phyloP scores from a whole-genome alignment of 2,888 invertebrate species.

The Tigriopus californicus region DNA sequence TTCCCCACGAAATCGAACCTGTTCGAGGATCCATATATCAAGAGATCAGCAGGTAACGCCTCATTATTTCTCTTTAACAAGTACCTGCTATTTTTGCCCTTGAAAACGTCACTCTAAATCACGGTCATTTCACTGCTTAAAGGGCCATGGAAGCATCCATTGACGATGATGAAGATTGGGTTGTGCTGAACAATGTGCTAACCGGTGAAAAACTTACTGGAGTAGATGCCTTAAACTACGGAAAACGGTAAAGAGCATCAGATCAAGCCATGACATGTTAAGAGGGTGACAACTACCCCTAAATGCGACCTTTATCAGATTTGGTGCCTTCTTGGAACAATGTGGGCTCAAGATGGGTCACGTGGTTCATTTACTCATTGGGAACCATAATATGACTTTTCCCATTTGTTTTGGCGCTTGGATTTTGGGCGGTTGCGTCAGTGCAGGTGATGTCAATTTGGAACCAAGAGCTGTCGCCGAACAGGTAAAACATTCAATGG shows the following conservation, averaged over 20 bases:
- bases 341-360: neutral
- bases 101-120: no score
- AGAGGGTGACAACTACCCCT: no score
- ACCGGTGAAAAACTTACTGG: slow-evolving; percentile 27
- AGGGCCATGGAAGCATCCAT: neutral
- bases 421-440: neutral
- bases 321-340: neutral
- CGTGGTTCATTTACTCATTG: neutral
- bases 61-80: neutral
- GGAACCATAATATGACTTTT: neutral
- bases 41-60: neutral
- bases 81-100: no score
- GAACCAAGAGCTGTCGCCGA: neutral
- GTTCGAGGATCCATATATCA: no score
- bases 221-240: slow-evolving; percentile 27
- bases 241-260: slow-evolving; percentile 1
- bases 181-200: neutral
- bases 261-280: no score
- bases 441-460: neutral
- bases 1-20: no score
- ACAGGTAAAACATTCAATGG: neutral
- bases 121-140: no score
- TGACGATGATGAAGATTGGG: neutral
- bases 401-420: neutral
- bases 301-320: neutral